phyloP scores from a whole-genome alignment of 2,888 invertebrate genomes.

The Eristalinus aeneus region DNA sequence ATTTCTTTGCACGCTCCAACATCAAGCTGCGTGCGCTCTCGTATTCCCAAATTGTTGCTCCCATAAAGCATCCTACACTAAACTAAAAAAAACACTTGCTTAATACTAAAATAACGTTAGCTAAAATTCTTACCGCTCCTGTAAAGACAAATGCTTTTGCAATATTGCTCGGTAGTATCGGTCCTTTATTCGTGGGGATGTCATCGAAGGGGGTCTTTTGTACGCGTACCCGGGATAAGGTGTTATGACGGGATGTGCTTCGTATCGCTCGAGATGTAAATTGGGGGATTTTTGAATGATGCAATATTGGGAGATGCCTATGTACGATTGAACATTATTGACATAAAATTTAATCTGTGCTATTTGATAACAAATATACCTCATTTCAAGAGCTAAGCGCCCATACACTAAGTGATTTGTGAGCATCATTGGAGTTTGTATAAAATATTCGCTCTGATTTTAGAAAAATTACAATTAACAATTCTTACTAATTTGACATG shows the following conservation, averaged over 20 bases:
- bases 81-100: slow-evolving; percentile 81
- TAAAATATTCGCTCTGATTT: not conserved
- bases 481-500: slow-evolving; percentile 39
- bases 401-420: slow-evolving; percentile 17
- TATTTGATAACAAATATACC: not conserved
- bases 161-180: slow-evolving; percentile 75
- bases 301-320: slow-evolving; percentile 54
- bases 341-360: not conserved
- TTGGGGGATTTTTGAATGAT: slow-evolving; percentile 63
- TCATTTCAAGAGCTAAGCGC: slow-evolving; percentile 24
- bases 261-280: slow-evolving; percentile 55
- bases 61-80: slow-evolving; percentile 85
- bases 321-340: slow-evolving; percentile 18
- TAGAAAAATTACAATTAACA: not conserved
- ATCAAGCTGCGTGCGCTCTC: slow-evolving; percentile 82
- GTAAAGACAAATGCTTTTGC: slow-evolving; percentile 77
- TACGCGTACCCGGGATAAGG: slow-evolving; percentile 30
- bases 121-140: slow-evolving; percentile 74
- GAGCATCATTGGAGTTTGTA: slow-evolving; percentile 39
- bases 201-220: slow-evolving; percentile 70
- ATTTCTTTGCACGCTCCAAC: slow-evolving; percentile 80
- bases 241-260: slow-evolving; percentile 28
- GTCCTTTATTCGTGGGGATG: slow-evolving; percentile 60
- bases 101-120: not conserved
- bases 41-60: slow-evolving; percentile 94